Conservation (phyloP, 2,888 invertebrate genomes). For the Drosophila acutilabella region DNA sequence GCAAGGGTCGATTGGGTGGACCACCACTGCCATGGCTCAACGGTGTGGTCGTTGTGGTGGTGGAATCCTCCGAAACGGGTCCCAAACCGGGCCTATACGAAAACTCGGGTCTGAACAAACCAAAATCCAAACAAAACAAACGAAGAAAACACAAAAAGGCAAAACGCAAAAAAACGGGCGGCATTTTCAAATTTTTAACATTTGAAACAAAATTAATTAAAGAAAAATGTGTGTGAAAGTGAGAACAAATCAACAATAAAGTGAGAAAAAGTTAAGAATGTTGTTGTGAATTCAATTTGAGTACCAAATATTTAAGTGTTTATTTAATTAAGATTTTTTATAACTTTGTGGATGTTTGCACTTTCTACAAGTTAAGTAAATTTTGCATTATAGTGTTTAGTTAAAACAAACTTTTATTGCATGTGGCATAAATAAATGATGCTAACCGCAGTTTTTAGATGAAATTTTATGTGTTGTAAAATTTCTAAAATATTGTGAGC, state of each 20-base stretch:
- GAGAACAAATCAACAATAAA: constrained; percentile 15
- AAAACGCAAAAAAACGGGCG: constrained; percentile 58
- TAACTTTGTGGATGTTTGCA: not conserved
- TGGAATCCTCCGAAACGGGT: constrained; percentile 87
- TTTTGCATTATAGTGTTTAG: not conserved
- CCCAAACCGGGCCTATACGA: constrained; percentile 91
- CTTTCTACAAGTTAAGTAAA: not conserved
- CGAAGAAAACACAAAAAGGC: constrained; percentile 48
- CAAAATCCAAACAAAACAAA: constrained; percentile 57
- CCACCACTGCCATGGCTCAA: constrained; percentile 87
- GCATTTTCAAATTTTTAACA: constrained; percentile 32
- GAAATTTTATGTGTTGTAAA: no score
- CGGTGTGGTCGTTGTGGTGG: constrained; percentile 79
- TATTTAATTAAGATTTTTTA: not conserved
- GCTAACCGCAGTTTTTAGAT: no score
- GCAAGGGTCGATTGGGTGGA: constrained; percentile 96
- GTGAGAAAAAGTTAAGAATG: constrained; percentile 49
- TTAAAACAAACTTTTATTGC: not conserved
- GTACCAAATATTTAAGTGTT: constrained; percentile 13
- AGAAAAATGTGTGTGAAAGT: constrained; percentile 16
- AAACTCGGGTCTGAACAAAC: constrained; percentile 90
- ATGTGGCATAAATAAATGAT: no score
- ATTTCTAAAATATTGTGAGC: no score
- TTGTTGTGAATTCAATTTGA: constrained; percentile 35
- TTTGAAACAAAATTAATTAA: constrained; percentile 26